Conservation (phyloP, 2,888 invertebrate species). For the Latrodectus elegans region DNA sequence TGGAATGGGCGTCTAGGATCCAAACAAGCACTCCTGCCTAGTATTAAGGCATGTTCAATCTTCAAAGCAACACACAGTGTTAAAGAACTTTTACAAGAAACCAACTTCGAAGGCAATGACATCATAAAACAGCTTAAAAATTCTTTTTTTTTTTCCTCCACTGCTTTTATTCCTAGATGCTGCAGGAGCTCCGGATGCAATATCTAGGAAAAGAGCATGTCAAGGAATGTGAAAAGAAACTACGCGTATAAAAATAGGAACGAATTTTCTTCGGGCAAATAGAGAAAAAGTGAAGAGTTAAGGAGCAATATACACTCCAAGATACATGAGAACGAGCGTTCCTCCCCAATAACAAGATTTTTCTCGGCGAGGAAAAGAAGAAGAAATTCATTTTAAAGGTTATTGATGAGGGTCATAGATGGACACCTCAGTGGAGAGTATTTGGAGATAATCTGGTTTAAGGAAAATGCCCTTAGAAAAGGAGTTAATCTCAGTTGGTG, state of each 20-base stretch:
- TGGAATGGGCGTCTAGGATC: too few species aligned
- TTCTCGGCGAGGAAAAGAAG: slow-evolving; percentile 1
- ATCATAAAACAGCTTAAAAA: too few species aligned
- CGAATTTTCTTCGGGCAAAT: slow-evolving; percentile 30
- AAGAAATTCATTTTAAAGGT: slow-evolving; percentile 65
- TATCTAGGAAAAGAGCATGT: background rate
- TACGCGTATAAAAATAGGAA: background rate
- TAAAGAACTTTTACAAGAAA: too few species aligned
- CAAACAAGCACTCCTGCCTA: too few species aligned
- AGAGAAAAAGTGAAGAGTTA: slow-evolving; percentile 20
- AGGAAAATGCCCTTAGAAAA: too few species aligned
- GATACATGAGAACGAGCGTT: slow-evolving; percentile 18
- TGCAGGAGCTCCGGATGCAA: too few species aligned
- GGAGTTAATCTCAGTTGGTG: too few species aligned
- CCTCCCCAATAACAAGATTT: slow-evolving; percentile 51
- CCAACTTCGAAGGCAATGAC: too few species aligned
- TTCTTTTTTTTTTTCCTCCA: too few species aligned
- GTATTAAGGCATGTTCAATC: too few species aligned
- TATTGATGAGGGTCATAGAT: slow-evolving; percentile 59
- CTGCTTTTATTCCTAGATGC: too few species aligned
- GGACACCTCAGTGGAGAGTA: slow-evolving; percentile 8
- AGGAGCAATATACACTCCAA: slow-evolving; percentile 49
- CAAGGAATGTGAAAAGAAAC: background rate
- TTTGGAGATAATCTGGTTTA: slow-evolving; percentile 11
- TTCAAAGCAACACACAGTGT: too few species aligned